Percentiles rank a stretch among this genome's conserved stretches.
Evolutionary conservation across 2,888 invertebrate species (phyloP).

Genomic region (Aphidius colemani): DNA sequence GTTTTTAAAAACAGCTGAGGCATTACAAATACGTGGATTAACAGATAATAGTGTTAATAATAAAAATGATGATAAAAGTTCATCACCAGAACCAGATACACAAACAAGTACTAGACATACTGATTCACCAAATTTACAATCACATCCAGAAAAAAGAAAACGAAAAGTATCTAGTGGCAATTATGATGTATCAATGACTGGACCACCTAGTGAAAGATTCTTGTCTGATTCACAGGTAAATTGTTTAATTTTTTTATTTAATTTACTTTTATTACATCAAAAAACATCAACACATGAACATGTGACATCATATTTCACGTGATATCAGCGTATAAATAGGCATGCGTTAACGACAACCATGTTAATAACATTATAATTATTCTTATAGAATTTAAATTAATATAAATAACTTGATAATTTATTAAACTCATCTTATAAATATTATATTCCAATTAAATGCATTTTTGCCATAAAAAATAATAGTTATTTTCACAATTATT

Average conservation of each 20-base stretch:
- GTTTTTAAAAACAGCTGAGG: conserved; percentile 91
- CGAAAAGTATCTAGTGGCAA: conserved; percentile 68
- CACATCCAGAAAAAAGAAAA: conserved; percentile 65
- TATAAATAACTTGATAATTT: too few relatives aligned
- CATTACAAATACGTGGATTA: conserved; percentile 86
- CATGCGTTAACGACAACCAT: conserved; percentile 10
- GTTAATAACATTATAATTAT: neutral
- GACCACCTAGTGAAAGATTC: conserved; percentile 69
- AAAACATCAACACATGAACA: conserved; percentile 11
- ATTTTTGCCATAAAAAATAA: too few relatives aligned
- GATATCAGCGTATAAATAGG: conserved; percentile 11
- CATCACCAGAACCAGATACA: conserved; percentile 53
- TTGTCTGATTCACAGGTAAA: conserved; percentile 71
- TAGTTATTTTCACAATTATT: too few relatives aligned
- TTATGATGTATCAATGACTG: conserved; percentile 69
- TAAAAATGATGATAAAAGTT: conserved; percentile 52
- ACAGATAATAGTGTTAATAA: conserved; percentile 79
- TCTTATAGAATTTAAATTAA: too few relatives aligned
- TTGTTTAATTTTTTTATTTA: conserved; percentile 24
- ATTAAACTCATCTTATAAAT: too few relatives aligned
- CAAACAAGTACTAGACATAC: conserved; percentile 49
- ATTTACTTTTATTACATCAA: conserved; percentile 1
- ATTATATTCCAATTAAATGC: too few relatives aligned
- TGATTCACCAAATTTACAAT: conserved; percentile 52
- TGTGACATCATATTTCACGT: conserved; percentile 12